Conservation (phyloP, 2,888 invertebrate species). For the Lithodes maja region DNA sequence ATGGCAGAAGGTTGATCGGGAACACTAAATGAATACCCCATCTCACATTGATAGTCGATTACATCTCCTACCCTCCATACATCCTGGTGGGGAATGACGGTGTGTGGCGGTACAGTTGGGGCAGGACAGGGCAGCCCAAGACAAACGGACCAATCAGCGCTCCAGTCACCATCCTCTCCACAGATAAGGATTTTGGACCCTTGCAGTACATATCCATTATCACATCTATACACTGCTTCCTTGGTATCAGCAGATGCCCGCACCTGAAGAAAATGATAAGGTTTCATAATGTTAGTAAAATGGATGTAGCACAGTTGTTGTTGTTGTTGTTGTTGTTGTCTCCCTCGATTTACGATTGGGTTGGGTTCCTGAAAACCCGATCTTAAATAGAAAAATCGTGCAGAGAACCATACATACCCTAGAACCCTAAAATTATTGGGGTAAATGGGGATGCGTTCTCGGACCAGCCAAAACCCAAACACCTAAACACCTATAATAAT, state of each 20-base stretch:
- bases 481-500: no score
- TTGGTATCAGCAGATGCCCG: constrained; percentile 51
- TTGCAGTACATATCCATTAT: constrained; percentile 58
- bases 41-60: constrained; percentile 56
- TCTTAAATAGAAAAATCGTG: no score
- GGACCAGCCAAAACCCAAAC: no score
- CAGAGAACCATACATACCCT: no score
- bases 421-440: no score
- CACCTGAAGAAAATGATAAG: constrained; percentile 35
- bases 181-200: constrained; percentile 57
- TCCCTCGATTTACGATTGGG: no score
- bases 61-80: constrained; percentile 64
- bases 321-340: background rate
- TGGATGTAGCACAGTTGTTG: background rate
- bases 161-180: constrained; percentile 60
- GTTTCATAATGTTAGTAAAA: background rate
- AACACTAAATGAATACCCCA: constrained; percentile 46
- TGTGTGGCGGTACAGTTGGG: constrained; percentile 51
- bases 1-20: background rate
- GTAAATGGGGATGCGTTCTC: no score
- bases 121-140: constrained; percentile 53
- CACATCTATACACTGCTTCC: constrained; percentile 65
- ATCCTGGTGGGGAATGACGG: constrained; percentile 47
- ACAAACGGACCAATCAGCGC: constrained; percentile 59
- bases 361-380: no score